Evolutionary conservation across 2,888 invertebrate genomes (phyloP), one percentile per base, ranked within the genome.

Genomic region (Dryadula phaetusa): DNA sequence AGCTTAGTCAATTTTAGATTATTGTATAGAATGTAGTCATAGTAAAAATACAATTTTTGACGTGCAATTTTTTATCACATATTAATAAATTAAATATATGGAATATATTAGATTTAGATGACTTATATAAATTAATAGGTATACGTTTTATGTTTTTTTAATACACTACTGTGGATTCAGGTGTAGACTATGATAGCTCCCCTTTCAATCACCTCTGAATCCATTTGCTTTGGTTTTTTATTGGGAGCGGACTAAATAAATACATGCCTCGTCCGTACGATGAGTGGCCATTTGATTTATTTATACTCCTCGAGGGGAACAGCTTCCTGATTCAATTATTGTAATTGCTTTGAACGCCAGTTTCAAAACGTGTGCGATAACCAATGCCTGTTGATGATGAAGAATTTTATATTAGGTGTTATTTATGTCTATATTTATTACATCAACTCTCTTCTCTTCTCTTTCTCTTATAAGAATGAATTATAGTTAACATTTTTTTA

Each of bases 311-410:
- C 76, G 79, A 76, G 79, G 84, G 85, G 82, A 86, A 81, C 80
- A 73, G 81, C 80, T 84, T 87, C 86, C 86, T 86, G 83, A 87
- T 87, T 87, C 84, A 86, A 88, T 88, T 86, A 87, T 85, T 85
- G 81, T 84, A 84, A 87, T 87, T 85, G 83, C 80, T 73, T 74
- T 74, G 76, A 76, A 54, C 69, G 58, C 40, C 56, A 56, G 73
- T 75, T 76, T 74, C 69, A 72, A 76, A 75, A 71, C 67, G 70
- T 72, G 70, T 72, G 73, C 70, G 74, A 72, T 70, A 74, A 72
- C 64, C 67, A 74, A 72, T 72, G 70, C 63, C 66, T 37, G 37
- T 28, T 76, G 72, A 72, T 72, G 71, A 72, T 67, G 58, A 73
- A 64, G 40, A 53, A 64, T 63, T 14, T 54, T 20, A 7, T 20